A percentile compares a stretch with the other conserved stretches of the same genome.
Conservation (phyloP, 1,140 invertebrate genomes). For the Drosophila athabasca region DNA sequence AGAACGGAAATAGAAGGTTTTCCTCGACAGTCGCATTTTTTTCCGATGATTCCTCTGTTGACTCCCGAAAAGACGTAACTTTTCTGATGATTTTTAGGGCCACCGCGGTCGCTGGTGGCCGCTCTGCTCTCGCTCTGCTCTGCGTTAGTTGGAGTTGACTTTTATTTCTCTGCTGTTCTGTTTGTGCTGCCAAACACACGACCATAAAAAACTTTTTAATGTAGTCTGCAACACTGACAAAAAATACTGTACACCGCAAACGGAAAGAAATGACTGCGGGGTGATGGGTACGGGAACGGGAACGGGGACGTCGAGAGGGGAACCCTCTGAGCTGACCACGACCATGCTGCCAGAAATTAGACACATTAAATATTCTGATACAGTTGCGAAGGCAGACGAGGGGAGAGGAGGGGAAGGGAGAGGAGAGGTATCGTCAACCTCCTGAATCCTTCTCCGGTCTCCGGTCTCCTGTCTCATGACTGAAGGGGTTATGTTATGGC, state of each 20-base stretch:
- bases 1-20: slow-evolving; percentile 55
- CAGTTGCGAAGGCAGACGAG: slow-evolving; percentile 19
- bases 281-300: no score
- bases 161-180: slow-evolving; percentile 46
- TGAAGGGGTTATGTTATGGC: slow-evolving; percentile 53
- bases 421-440: no score
- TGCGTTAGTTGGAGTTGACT: slow-evolving; percentile 53
- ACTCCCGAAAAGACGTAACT: slow-evolving; percentile 58
- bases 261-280: slow-evolving; percentile 9
- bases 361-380: slow-evolving; percentile 69
- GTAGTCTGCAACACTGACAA: slow-evolving; percentile 21
- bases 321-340: slow-evolving; percentile 26
- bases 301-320: neutral
- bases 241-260: slow-evolving; percentile 7
- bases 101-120: slow-evolving; percentile 23
- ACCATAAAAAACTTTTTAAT: slow-evolving; percentile 77
- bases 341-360: slow-evolving; percentile 60
- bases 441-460: no score
- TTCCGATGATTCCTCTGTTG: slow-evolving; percentile 36
- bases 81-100: slow-evolving; percentile 67
- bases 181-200: slow-evolving; percentile 62
- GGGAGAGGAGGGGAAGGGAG: neutral
- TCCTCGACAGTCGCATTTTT: slow-evolving; percentile 29
- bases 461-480: neutral
- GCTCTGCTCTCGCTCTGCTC: slow-evolving; percentile 18